phyloP scores from a whole-genome alignment of 2,797 vertebrate genomes.

The Chaunax sp. region DNA sequence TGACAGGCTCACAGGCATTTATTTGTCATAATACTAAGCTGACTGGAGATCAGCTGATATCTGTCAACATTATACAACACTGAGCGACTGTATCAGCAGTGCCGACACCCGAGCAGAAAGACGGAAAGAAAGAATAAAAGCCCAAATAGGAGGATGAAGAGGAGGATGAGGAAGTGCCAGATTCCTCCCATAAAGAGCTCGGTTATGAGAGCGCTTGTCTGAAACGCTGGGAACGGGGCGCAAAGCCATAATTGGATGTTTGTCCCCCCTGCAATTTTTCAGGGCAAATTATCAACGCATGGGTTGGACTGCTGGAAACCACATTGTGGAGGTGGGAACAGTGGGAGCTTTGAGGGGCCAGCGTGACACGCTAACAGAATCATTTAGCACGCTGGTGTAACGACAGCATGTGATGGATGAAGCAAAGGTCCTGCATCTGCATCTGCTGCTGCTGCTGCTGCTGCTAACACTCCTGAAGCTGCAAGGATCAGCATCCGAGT shows the following conservation, averaged over 20 bases:
- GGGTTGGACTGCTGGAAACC: slow-evolving; percentile 67
- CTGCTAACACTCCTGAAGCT: slow-evolving; percentile 13
- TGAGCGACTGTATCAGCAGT: slow-evolving; percentile 18
- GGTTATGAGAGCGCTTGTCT: slow-evolving; percentile 67
- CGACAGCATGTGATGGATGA: slow-evolving; percentile 75
- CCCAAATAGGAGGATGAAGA: slow-evolving; percentile 4
- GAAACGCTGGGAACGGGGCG: slow-evolving; percentile 70
- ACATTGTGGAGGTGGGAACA: slow-evolving; percentile 77
- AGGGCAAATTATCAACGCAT: slow-evolving; percentile 78
- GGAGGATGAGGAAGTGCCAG: slow-evolving; percentile 21
- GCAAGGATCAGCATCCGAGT: slow-evolving; percentile 12
- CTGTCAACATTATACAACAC: slow-evolving; percentile 41
- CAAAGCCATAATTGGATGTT: slow-evolving; percentile 76
- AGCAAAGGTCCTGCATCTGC: slow-evolving; percentile 47
- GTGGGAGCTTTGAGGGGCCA: slow-evolving; percentile 73
- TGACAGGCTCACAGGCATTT: slow-evolving; percentile 58
- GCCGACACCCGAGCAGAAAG: slow-evolving; percentile 16
- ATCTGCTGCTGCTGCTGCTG: slow-evolving; percentile 28
- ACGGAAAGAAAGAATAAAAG: too few species aligned
- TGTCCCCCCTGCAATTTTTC: slow-evolving; percentile 71
- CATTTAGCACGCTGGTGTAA: slow-evolving; percentile 71
- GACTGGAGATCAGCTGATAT: slow-evolving; percentile 62
- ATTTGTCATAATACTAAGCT: slow-evolving; percentile 58
- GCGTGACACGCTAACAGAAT: slow-evolving; percentile 76
- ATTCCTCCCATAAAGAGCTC: slow-evolving; percentile 53